Conservation (phyloP, 1,140 invertebrate genomes). For the Diachasma alloeum region DNA sequence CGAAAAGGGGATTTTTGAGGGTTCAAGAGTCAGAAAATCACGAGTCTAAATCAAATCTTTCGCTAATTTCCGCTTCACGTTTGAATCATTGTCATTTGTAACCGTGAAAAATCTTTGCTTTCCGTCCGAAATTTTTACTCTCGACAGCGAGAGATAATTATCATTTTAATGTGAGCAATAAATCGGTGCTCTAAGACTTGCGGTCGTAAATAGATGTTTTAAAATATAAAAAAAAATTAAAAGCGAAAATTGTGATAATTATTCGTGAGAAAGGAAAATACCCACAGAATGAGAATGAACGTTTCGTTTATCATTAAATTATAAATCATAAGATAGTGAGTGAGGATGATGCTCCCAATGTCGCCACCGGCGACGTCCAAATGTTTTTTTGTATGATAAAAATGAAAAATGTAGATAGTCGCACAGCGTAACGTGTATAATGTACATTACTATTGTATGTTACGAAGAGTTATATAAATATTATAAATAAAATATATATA, state of each 20-base stretch:
- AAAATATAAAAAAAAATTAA: neutral
- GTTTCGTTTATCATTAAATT: constrained; percentile 14
- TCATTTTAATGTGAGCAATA: neutral
- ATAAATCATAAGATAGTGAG: constrained; percentile 20
- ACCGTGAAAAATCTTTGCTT: constrained; percentile 3
- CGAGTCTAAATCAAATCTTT: neutral
- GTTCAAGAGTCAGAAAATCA: too few species aligned
- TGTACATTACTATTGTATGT: constrained; percentile 59
- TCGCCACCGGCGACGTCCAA: neutral
- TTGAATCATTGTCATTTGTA: neutral
- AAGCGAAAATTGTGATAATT: constrained; percentile 60
- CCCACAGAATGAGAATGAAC: neutral
- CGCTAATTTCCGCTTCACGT: neutral
- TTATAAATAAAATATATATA: constrained; percentile 45
- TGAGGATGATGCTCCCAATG: constrained; percentile 12
- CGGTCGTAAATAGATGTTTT: neutral
- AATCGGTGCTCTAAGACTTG: constrained; percentile 13
- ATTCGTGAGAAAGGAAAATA: constrained; percentile 45
- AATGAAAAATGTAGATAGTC: constrained; percentile 56
- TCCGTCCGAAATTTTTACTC: constrained; percentile 25
- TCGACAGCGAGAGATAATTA: neutral
- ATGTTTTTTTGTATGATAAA: constrained; percentile 57
- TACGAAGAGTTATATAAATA: constrained; percentile 55
- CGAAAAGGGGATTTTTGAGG: too few species aligned
- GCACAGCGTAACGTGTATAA: constrained; percentile 56